Conservation (phyloP, 2,797 vertebrate species). For the Catamblyrhynchus diadema region DNA sequence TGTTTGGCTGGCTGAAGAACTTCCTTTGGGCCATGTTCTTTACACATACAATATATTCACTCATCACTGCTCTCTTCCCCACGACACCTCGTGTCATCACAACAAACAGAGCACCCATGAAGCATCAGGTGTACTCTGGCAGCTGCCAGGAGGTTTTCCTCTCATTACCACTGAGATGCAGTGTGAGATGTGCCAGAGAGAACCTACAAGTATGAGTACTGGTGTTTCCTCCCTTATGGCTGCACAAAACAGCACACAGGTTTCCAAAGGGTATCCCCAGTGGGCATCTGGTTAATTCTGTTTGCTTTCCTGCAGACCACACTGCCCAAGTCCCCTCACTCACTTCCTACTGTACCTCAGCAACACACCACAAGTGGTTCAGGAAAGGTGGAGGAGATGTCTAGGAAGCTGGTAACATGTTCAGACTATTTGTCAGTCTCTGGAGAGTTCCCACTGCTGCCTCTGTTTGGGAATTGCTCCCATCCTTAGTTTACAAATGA, state of each 20-base stretch:
- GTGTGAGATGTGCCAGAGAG: background rate
- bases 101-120: background rate
- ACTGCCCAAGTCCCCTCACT: background rate
- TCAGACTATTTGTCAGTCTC: constrained; percentile 32
- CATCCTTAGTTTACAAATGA: constrained; percentile 34
- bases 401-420: constrained; percentile 48
- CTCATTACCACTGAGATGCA: background rate
- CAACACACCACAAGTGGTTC: background rate
- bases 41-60: background rate
- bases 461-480: constrained; percentile 27
- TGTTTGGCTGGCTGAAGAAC: background rate
- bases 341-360: background rate
- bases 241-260: background rate
- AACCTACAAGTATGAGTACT: background rate
- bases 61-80: background rate
- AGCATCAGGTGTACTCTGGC: background rate
- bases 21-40: background rate
- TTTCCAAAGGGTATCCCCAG: background rate
- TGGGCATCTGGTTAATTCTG: background rate
- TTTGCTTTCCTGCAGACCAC: background rate
- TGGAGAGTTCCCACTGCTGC: constrained; percentile 28
- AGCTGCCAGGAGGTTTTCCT: background rate
- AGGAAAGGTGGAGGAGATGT: constrained; percentile 46
- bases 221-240: background rate
- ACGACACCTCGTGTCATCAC: accelerated